Conservation (phyloP, 2,888 invertebrate species). For the Drosophila merina region DNA sequence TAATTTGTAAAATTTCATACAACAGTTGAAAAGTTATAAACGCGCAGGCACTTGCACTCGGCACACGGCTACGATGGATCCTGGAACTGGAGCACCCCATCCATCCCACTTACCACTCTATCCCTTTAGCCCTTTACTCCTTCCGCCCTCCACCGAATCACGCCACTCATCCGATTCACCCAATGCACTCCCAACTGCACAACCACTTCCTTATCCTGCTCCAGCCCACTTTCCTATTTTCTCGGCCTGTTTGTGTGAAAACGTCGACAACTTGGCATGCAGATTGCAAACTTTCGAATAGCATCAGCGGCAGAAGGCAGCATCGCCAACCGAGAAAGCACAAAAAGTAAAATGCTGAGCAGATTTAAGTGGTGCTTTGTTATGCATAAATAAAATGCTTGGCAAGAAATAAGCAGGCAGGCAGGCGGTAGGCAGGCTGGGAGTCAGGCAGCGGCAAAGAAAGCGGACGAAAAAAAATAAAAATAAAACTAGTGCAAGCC, state of each 20-base stretch:
- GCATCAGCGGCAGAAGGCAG: slow-evolving; percentile 56
- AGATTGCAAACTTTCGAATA: slow-evolving; percentile 77
- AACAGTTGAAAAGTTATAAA: slow-evolving; percentile 80
- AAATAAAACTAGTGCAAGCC: slow-evolving; percentile 32
- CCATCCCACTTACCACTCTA: neutral
- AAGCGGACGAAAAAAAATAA: slow-evolving; percentile 34
- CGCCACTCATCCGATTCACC: slow-evolving; percentile 7
- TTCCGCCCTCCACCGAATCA: neutral
- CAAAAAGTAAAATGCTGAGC: slow-evolving; percentile 58
- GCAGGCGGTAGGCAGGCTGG: neutral
- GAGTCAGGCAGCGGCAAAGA: slow-evolving; percentile 19
- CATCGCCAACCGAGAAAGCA: slow-evolving; percentile 40
- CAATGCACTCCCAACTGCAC: slow-evolving; percentile 10
- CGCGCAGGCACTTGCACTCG: slow-evolving; percentile 77
- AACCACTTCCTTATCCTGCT: slow-evolving; percentile 12
- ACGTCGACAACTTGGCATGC: slow-evolving; percentile 79
- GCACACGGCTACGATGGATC: slow-evolving; percentile 55
- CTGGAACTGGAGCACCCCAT: slow-evolving; percentile 3
- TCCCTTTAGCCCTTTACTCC: neutral
- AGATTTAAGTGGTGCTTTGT: slow-evolving; percentile 79
- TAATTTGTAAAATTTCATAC: slow-evolving; percentile 80
- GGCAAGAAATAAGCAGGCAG: slow-evolving; percentile 64
- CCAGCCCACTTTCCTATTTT: slow-evolving; percentile 21
- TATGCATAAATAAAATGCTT: slow-evolving; percentile 78
- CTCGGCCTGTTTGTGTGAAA: slow-evolving; percentile 70